These are phyloP conservation scores for Pyrochroa serraticornis DNA, from an alignment of 2,888 invertebrate genomes.

Conservation along the genomic window DNA sequence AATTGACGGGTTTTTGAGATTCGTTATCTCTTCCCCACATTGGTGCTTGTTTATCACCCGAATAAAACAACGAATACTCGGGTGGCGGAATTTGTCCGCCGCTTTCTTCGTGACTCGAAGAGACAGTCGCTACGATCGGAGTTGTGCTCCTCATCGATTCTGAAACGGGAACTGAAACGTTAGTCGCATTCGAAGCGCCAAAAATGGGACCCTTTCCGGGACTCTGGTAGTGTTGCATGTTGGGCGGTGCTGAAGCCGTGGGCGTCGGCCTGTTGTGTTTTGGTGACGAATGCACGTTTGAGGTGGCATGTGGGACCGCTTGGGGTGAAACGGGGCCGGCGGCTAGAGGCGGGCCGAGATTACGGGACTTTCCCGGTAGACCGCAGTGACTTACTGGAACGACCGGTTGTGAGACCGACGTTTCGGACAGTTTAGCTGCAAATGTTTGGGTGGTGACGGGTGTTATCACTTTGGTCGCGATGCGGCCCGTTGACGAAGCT, in stretches of 20 bases:
- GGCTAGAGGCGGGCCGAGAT: conserved; percentile 33
- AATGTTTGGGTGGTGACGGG: conserved; percentile 68
- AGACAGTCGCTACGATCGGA: conserved; percentile 27
- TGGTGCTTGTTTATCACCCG: conserved; percentile 69
- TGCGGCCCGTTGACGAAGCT: conserved; percentile 18
- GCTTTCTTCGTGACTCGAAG: conserved; percentile 31
- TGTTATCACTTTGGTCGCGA: conserved; percentile 40
- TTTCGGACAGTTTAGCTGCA: conserved; percentile 74
- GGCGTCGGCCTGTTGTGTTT: conserved; percentile 48
- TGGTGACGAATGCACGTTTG: conserved; percentile 48
- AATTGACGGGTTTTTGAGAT: conserved; percentile 69
- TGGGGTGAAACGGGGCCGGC: conserved; percentile 50
- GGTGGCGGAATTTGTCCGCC: too few relatives aligned
- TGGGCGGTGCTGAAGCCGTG: conserved; percentile 56
- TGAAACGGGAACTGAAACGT: conserved; percentile 23
- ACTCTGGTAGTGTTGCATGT: conserved; percentile 53
- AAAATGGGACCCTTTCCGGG: conserved; percentile 37
- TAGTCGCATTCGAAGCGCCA: conserved; percentile 13
- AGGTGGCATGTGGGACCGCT: conserved; percentile 33
- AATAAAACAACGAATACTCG: conserved; percentile 90
- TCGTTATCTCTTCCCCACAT: conserved; percentile 66
- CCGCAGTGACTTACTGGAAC: conserved; percentile 34
- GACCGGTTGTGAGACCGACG: conserved; percentile 30
- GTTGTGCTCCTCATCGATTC: conserved; percentile 18
- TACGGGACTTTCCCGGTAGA: conserved; percentile 6